phyloP scores from a whole-genome alignment of 2,113 vertebrate species.

The Onychorhynchus coronatus region DNA sequence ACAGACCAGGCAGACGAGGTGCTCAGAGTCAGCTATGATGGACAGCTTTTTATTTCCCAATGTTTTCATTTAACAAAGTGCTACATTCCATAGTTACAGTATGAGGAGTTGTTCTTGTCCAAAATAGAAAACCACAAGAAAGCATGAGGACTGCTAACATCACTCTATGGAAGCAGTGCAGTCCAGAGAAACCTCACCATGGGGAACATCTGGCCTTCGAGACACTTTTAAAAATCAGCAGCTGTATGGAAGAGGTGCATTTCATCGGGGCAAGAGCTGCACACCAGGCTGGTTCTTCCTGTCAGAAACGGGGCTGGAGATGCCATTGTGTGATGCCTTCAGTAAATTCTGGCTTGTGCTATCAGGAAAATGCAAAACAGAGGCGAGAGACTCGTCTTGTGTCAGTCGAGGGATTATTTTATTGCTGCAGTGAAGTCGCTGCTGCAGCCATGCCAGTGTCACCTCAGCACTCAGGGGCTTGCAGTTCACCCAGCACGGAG shows the following conservation, averaged over 20 bases:
- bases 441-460: background rate
- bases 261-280: background rate
- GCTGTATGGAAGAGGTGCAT: background rate
- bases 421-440: background rate
- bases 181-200: background rate
- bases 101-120: background rate
- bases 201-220: background rate
- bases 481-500: background rate
- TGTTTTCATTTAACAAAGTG: slow-evolving; percentile 46
- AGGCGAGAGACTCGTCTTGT: background rate
- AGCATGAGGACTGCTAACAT: background rate
- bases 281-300: background rate
- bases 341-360: background rate
- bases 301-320: background rate
- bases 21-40: background rate
- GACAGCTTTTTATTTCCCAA: slow-evolving; percentile 55
- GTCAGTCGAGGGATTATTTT: background rate
- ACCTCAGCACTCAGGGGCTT: background rate
- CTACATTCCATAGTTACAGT: slow-evolving; percentile 44
- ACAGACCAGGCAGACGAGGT: background rate
- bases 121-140: slow-evolving; percentile 15
- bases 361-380: background rate
- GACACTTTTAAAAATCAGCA: background rate
- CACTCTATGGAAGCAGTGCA: background rate
- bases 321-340: background rate